Conservation (phyloP, 2,797 vertebrate species). For the Threskiornis aethiopicus region DNA sequence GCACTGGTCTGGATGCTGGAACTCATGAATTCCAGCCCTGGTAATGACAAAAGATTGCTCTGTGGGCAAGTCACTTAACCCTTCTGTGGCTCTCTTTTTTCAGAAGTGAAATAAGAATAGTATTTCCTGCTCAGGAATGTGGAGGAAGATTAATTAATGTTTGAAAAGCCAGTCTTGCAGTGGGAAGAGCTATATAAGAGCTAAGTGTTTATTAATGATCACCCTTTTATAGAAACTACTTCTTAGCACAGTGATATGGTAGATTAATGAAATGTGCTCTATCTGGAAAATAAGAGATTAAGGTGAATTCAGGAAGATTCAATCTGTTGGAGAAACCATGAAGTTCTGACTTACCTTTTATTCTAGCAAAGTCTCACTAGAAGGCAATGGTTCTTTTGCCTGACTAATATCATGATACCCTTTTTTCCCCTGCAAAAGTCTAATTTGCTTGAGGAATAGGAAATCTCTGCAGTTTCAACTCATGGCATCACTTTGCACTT, state of each 20-base stretch:
- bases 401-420: not conserved
- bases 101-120: not conserved
- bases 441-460: not conserved
- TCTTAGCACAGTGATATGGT: not conserved
- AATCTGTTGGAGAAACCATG: not conserved
- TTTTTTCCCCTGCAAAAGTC: not conserved
- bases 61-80: slow-evolving; percentile 3
- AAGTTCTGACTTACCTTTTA: slow-evolving; percentile 8
- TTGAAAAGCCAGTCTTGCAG: slow-evolving; percentile 50
- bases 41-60: not conserved
- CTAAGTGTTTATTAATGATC: slow-evolving; percentile 41
- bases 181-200: slow-evolving; percentile 32
- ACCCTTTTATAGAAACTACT: slow-evolving; percentile 4
- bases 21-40: not conserved
- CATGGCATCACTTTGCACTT: not conserved
- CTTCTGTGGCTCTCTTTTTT: slow-evolving; percentile 1
- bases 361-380: not conserved
- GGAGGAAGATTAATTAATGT: slow-evolving; percentile 45
- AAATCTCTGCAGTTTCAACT: not conserved
- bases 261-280: slow-evolving; percentile 33
- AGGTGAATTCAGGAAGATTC: not conserved
- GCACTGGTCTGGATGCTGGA: not conserved
- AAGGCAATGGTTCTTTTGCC: not conserved
- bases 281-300: slow-evolving; percentile 10
- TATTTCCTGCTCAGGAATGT: slow-evolving; percentile 27